These are phyloP conservation scores for Agriopis aurantiaria DNA, from an alignment of 2,888 invertebrate species.

Conservation along the genomic window DNA sequence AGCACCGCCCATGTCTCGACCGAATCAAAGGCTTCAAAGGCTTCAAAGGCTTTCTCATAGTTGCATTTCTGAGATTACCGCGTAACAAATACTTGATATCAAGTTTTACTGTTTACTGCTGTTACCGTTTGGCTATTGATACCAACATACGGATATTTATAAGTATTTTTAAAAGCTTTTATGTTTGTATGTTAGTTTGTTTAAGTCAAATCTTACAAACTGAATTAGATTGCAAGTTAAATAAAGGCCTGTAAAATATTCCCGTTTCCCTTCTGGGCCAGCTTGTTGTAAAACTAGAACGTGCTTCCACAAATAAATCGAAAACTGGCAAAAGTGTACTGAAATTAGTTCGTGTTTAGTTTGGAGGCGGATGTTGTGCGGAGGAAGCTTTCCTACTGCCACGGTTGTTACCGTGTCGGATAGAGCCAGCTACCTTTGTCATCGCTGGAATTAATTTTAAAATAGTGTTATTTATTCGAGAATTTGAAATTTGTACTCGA, in stretches of 20 bases:
- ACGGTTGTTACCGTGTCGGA: not conserved
- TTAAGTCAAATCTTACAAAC: too few relatives aligned
- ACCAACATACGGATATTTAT: not conserved
- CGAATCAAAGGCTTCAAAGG: too few relatives aligned
- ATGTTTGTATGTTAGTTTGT: too few relatives aligned
- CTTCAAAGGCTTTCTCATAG: too few relatives aligned
- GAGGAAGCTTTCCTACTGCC: not conserved
- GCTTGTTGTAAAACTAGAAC: slow-evolving; percentile 18
- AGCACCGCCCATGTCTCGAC: too few relatives aligned
- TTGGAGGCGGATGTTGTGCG: slow-evolving; percentile 29
- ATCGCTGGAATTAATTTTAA: too few relatives aligned
- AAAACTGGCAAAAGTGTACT: slow-evolving; percentile 9
- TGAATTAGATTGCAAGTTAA: not conserved
- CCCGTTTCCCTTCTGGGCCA: not conserved
- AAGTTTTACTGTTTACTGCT: not conserved
- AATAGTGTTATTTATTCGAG: too few relatives aligned
- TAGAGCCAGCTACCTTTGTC: too few relatives aligned
- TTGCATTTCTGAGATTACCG: not conserved
- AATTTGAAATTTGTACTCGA: too few relatives aligned
- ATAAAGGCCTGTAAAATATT: not conserved
- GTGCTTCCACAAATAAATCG: slow-evolving; percentile 27
- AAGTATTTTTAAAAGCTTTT: too few relatives aligned
- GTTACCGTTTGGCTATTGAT: not conserved
- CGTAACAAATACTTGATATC: not conserved
- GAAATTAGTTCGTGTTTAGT: slow-evolving; percentile 24